Conservation (phyloP, 2,888 invertebrate genomes). For the Euzophera pinguis region DNA sequence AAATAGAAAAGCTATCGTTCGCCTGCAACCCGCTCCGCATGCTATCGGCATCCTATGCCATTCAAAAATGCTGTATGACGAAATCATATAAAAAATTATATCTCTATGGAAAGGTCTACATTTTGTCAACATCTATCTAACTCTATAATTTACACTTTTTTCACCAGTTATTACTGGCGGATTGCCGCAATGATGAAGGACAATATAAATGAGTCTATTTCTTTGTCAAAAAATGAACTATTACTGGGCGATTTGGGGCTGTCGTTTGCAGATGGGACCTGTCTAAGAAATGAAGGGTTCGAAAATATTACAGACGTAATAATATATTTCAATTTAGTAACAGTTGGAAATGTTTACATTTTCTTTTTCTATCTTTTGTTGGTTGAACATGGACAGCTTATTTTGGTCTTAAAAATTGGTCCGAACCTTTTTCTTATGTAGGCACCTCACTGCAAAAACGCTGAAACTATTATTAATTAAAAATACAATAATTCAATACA, state of each 20-base stretch:
- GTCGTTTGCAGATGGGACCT: conserved; percentile 21
- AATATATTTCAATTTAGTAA: neutral
- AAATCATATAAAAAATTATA: too few relatives aligned
- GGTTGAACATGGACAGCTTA: too few relatives aligned
- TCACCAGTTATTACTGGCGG: conserved; percentile 20
- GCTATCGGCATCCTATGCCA: too few relatives aligned
- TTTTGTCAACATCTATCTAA: neutral
- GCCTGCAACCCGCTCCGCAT: too few relatives aligned
- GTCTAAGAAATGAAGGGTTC: neutral
- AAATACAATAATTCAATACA: too few relatives aligned
- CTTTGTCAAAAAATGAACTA: conserved; percentile 31
- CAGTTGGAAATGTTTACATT: neutral
- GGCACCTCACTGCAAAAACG: too few relatives aligned
- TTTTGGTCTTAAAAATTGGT: too few relatives aligned
- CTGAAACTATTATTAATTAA: too few relatives aligned
- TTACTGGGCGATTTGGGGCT: conserved; percentile 33
- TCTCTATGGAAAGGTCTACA: too few relatives aligned
- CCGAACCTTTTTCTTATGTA: too few relatives aligned
- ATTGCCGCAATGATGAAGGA: conserved; percentile 43
- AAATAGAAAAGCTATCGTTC: too few relatives aligned
- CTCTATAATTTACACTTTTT: neutral
- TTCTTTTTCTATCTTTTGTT: neutral
- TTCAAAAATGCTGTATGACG: too few relatives aligned
- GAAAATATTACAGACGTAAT: neutral
- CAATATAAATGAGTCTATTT: conserved; percentile 46